Evolutionary conservation across 2,888 invertebrate genomes (phyloP), one percentile per base, ranked within the genome.

Genomic region (Aphodius sticticus): DNA sequence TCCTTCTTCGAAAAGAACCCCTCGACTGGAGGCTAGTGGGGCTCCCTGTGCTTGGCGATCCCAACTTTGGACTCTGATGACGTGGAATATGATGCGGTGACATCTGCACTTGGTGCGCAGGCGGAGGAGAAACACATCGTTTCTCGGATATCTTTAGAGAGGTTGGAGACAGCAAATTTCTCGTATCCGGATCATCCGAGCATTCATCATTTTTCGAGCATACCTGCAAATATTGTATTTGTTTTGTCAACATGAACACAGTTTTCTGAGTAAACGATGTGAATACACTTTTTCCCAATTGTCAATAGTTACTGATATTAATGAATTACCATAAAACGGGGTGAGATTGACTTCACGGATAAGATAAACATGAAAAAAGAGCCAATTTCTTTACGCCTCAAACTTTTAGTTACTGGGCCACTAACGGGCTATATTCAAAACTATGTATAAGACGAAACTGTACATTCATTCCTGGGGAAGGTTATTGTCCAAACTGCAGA

Each of bases 141-240:
- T 90, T 90, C 26, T 90, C 89, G 85, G 84, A 87, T 83, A 86
- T 86, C 84, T 87, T 88, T 81, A 87, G 69, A 81, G 82, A 83
- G 69, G 87, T 86, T n/a, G 86, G 90, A 84, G 89, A 89, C 15
- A 87, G 81, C 9, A 80, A 85, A 83, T 79, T 88, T 87, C 85
- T 91, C 85, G 80, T 79, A 78, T 86, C 87, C 16, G 90, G 88
- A 83, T 91, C 91, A 2, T 92, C 92, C 87, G 91, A 90, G 70
- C 92, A 92, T 6, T 92, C 92, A 85, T 93, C 93, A 85, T 94
- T 93, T 83, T 91, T 91, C 0, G 90, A 85, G 83, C 92, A 91
- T 36, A 90, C 89, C 93, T 92, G 14, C 78, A 87, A 87, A 14
- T 16, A 53, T 15, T 75, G 53, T 79, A 14, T 26, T 26, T 26